phyloP scores from a whole-genome alignment of 2,888 invertebrate genomes.

The Drosophila rellima region DNA sequence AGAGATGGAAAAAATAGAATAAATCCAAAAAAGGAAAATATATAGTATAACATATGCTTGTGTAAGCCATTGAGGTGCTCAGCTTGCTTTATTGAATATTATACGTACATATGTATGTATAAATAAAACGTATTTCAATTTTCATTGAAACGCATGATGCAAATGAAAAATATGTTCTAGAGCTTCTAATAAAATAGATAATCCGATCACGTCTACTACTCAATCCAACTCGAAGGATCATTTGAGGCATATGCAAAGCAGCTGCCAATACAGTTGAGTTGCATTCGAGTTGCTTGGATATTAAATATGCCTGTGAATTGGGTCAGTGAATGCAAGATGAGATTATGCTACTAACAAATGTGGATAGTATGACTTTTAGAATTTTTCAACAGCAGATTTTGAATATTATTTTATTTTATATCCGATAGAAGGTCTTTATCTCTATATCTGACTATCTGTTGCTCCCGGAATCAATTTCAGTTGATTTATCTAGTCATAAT shows the following conservation, averaged over 20 bases:
- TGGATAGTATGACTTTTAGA: neutral
- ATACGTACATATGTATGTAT: conserved; percentile 27
- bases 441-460: no score
- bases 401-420: no score
- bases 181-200: conserved; percentile 78
- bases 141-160: conserved; percentile 40
- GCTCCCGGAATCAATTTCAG: no score
- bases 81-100: conserved; percentile 63
- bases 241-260: conserved; percentile 68
- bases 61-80: conserved; percentile 16
- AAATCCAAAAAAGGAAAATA: neutral
- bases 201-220: conserved; percentile 73
- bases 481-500: no score
- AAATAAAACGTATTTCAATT: conserved; percentile 80
- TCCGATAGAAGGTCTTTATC: no score
- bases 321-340: conserved; percentile 4
- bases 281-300: conserved; percentile 19
- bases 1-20: conserved; percentile 16
- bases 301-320: conserved; percentile 5
- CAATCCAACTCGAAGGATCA: conserved; percentile 50
- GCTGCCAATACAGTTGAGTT: conserved; percentile 51
- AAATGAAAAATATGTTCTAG: conserved; percentile 52
- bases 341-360: conserved; percentile 16
- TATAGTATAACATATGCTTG: conserved; percentile 25
- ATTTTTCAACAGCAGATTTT: no score